Evolutionary conservation across 2,888 invertebrate species (phyloP).

Genomic region (Diaprepes abbreviatus): DNA sequence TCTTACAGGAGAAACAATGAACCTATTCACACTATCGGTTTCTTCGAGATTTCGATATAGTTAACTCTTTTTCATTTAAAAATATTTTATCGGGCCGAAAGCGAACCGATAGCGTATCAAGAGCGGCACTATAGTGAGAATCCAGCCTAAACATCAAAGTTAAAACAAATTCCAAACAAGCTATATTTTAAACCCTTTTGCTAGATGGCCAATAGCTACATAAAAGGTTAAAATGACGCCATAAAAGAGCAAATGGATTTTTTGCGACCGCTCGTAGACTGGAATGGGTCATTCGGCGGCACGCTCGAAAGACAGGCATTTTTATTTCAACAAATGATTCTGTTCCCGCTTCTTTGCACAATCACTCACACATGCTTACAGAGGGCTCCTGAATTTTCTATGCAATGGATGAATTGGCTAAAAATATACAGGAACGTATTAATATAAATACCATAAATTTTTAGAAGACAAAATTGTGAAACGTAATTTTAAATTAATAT

Average conservation of each 20-base stretch:
- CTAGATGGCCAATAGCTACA: slow-evolving; percentile 4
- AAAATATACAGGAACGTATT: too few relatives aligned
- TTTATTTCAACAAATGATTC: slow-evolving; percentile 27
- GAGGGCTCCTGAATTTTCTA: not conserved
- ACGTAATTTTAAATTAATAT: too few relatives aligned
- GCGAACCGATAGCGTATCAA: too few relatives aligned
- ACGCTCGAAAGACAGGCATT: slow-evolving; percentile 26
- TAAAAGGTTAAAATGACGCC: slow-evolving; percentile 14
- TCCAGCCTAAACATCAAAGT: not conserved
- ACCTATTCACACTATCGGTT: too few relatives aligned
- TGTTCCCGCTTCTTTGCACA: slow-evolving; percentile 11
- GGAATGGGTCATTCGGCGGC: slow-evolving; percentile 26
- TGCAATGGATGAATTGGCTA: too few relatives aligned
- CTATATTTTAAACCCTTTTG: slow-evolving; percentile 2
- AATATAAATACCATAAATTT: too few relatives aligned
- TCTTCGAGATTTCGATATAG: too few relatives aligned
- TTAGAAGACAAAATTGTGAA: too few relatives aligned
- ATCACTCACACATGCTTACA: slow-evolving; percentile 1
- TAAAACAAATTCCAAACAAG: slow-evolving; percentile 2
- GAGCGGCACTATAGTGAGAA: too few relatives aligned
- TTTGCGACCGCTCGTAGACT: slow-evolving; percentile 9
- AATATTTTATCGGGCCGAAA: too few relatives aligned
- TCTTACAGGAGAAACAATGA: too few relatives aligned
- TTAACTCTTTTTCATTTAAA: too few relatives aligned
- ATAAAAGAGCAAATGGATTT: slow-evolving; percentile 22